Evolutionary conservation across 2,113 vertebrate genomes (phyloP).

Genomic region (Gymnogyps californianus): DNA sequence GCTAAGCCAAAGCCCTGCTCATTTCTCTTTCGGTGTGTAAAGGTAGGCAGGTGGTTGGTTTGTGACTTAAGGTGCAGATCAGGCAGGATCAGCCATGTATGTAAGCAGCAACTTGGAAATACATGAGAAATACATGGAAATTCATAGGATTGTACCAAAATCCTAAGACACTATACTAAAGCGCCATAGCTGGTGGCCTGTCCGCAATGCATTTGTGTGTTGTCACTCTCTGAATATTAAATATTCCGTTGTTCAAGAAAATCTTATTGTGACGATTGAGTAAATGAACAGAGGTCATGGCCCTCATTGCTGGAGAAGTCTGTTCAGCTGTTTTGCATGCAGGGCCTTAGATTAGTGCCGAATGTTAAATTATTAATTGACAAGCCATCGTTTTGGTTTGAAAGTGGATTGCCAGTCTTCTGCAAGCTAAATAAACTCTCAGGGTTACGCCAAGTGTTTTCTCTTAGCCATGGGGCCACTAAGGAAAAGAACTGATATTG

Average conservation of each 20-base stretch:
- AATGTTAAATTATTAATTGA: conserved; percentile 42
- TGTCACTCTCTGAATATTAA: neutral
- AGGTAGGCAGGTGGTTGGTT: neutral
- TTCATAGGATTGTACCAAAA: neutral
- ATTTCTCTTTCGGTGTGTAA: neutral
- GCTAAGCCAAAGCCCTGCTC: neutral
- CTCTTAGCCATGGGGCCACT: neutral
- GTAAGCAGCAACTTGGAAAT: neutral
- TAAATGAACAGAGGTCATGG: neutral
- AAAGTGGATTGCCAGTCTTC: neutral
- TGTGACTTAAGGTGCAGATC: neutral
- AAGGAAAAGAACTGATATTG: neutral
- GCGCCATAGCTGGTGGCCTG: neutral
- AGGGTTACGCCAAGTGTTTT: neutral
- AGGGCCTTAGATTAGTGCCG: neutral
- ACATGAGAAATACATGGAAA: neutral
- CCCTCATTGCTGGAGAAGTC: neutral
- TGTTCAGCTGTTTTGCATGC: conserved; percentile 1
- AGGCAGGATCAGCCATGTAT: neutral
- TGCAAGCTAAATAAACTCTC: neutral
- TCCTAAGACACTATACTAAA: neutral
- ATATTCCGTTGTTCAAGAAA: neutral
- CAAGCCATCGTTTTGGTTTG: neutral
- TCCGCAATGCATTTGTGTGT: neutral
- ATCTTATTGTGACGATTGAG: neutral